phyloP scores from a whole-genome alignment of 2,797 vertebrate species.

The Gallinago stenura region DNA sequence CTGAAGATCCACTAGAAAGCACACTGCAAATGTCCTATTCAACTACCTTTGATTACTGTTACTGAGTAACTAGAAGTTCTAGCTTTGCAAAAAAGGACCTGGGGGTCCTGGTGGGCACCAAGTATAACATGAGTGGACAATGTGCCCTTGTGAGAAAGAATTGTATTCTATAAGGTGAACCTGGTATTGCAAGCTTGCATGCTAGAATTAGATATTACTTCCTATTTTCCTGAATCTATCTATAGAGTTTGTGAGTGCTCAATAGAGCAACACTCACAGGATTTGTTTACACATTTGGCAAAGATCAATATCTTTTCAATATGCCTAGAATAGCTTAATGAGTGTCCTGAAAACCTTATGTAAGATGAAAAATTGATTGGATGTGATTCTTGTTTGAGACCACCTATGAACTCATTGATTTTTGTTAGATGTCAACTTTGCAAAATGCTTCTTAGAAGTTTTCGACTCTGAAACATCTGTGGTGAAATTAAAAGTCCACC shows the following conservation, averaged over 20 bases:
- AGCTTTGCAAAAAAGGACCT: background rate
- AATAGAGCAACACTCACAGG: background rate
- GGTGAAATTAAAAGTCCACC: background rate
- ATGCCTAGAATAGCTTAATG: constrained; percentile 33
- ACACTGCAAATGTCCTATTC: background rate
- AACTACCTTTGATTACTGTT: background rate
- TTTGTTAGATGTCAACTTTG: background rate
- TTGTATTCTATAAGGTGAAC: background rate
- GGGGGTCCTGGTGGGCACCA: background rate
- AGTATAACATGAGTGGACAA: background rate
- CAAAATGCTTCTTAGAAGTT: background rate
- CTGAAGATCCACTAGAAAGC: background rate
- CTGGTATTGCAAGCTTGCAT: background rate
- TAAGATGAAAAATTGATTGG: constrained; percentile 46
- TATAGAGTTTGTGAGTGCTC: background rate
- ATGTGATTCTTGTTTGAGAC: background rate
- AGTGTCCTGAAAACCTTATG: background rate
- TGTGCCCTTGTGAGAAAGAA: background rate
- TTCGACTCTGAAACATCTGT: background rate
- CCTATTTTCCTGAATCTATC: background rate
- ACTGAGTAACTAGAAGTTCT: background rate
- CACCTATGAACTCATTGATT: constrained; percentile 26
- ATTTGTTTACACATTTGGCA: constrained; percentile 30
- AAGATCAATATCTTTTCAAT: constrained; percentile 38
- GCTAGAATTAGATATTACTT: background rate